Conservation (phyloP, 1,140 invertebrate species). For the Goniozus legneri region DNA sequence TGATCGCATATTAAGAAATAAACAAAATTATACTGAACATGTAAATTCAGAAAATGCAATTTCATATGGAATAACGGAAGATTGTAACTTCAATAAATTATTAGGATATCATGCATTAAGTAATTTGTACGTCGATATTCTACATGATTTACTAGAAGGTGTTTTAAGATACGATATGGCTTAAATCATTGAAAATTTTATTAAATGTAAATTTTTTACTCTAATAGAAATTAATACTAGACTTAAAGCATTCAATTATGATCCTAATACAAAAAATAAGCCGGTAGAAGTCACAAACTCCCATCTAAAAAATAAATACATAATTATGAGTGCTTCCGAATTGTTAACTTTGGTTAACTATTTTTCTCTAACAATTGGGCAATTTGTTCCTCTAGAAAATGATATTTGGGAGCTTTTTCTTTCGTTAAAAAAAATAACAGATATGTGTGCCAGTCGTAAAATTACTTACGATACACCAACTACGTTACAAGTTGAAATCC, state of each 20-base stretch:
- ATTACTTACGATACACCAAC: not conserved
- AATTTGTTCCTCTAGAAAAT: slow-evolving; percentile 19
- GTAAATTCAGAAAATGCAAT: not conserved
- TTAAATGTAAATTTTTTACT: slow-evolving; percentile 22
- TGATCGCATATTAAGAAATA: slow-evolving; percentile 18
- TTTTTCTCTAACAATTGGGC: slow-evolving; percentile 25
- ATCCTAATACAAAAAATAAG: slow-evolving; percentile 15
- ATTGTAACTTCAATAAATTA: slow-evolving; percentile 12
- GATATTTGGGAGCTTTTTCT: slow-evolving; percentile 21
- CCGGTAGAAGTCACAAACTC: slow-evolving; percentile 15
- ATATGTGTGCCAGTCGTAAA: slow-evolving; percentile 9
- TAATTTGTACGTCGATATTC: slow-evolving; percentile 25
- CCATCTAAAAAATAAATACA: slow-evolving; percentile 17
- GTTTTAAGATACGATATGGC: slow-evolving; percentile 26
- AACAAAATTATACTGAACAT: slow-evolving; percentile 10
- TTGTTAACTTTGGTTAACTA: slow-evolving; percentile 26
- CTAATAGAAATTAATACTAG: slow-evolving; percentile 22
- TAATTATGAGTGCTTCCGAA: slow-evolving; percentile 24
- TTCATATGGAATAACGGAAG: slow-evolving; percentile 10
- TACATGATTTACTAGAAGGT: slow-evolving; percentile 32
- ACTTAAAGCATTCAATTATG: slow-evolving; percentile 18
- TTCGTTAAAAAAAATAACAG: slow-evolving; percentile 16
- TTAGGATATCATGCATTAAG: slow-evolving; percentile 24
- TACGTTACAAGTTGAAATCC: slow-evolving; percentile 1
- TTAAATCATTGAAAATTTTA: slow-evolving; percentile 20